Evolutionary conservation across 2,888 invertebrate genomes (phyloP).

Genomic region (Lysandra coridon): DNA sequence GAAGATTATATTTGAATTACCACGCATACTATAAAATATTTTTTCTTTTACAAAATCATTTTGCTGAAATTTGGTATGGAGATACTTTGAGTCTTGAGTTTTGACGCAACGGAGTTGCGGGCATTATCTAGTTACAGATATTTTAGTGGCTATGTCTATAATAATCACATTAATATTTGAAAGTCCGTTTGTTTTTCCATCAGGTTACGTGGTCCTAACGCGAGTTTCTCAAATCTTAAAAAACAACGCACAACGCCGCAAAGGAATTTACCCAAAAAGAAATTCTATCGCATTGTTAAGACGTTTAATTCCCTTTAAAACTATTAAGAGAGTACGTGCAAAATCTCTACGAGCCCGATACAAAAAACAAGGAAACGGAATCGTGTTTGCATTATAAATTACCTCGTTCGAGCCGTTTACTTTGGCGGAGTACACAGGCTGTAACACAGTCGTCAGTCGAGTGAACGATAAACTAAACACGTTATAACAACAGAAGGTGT

Average conservation of each 20-base stretch:
- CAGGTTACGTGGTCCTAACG: too few species aligned
- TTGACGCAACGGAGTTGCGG: too few species aligned
- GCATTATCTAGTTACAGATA: too few species aligned
- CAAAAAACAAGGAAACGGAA: constrained; percentile 6
- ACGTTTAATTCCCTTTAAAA: constrained; percentile 4
- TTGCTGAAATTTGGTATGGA: too few species aligned
- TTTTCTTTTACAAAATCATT: too few species aligned
- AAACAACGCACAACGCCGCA: not conserved
- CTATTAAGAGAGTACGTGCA: not conserved
- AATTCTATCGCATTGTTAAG: not conserved
- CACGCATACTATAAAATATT: too few species aligned
- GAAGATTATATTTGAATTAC: too few species aligned
- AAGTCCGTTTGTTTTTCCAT: too few species aligned
- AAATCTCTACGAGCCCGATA: constrained; percentile 4
- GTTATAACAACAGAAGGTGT: not conserved
- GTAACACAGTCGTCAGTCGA: constrained; percentile 7
- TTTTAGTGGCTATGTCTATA: too few species aligned
- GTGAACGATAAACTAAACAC: not conserved
- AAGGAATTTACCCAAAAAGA: not conserved
- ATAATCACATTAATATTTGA: too few species aligned
- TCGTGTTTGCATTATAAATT: constrained; percentile 28
- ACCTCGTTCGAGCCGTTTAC: constrained; percentile 21
- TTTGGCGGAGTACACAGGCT: constrained; percentile 12
- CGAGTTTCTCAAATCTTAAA: too few species aligned
- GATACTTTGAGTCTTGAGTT: too few species aligned